Conservation (phyloP, 2,888 invertebrate genomes). For the Rosalia funebris region DNA sequence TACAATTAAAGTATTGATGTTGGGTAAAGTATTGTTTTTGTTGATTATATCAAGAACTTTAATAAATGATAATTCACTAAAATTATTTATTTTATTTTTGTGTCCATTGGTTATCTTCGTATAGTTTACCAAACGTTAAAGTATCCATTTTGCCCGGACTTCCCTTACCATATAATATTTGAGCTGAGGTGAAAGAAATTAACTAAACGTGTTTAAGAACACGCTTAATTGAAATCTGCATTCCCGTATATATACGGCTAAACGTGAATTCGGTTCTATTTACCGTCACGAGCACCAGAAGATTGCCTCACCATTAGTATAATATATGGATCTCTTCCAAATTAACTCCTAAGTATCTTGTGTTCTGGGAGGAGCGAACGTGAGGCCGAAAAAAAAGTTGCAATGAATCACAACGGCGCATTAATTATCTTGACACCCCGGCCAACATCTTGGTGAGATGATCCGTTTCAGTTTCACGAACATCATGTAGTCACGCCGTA, state of each 20-base stretch:
- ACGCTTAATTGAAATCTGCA: too few species aligned
- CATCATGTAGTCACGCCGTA: slow-evolving; percentile 3
- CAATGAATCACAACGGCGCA: slow-evolving; percentile 22
- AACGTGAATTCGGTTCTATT: background rate
- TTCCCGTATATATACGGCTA: background rate
- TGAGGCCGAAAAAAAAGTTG: slow-evolving; percentile 5
- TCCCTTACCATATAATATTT: too few species aligned
- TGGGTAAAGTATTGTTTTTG: too few species aligned
- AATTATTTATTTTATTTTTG: too few species aligned
- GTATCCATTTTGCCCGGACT: too few species aligned
- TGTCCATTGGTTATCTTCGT: too few species aligned
- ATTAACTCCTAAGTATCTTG: slow-evolving; percentile 12
- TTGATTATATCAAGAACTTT: too few species aligned
- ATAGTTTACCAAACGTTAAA: too few species aligned
- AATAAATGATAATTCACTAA: too few species aligned
- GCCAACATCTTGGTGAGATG: slow-evolving; percentile 23
- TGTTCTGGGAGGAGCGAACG: slow-evolving; percentile 17
- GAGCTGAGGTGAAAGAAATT: too few species aligned
- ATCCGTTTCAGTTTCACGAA: slow-evolving; percentile 21
- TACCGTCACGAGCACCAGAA: background rate
- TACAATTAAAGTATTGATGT: too few species aligned
- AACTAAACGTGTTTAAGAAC: too few species aligned
- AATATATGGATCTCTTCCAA: background rate
- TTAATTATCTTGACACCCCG: slow-evolving; percentile 25
- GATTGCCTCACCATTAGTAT: background rate